Evolutionary conservation across 2,797 vertebrate species (phyloP).

Genomic region (Lithobates pipiens): DNA sequence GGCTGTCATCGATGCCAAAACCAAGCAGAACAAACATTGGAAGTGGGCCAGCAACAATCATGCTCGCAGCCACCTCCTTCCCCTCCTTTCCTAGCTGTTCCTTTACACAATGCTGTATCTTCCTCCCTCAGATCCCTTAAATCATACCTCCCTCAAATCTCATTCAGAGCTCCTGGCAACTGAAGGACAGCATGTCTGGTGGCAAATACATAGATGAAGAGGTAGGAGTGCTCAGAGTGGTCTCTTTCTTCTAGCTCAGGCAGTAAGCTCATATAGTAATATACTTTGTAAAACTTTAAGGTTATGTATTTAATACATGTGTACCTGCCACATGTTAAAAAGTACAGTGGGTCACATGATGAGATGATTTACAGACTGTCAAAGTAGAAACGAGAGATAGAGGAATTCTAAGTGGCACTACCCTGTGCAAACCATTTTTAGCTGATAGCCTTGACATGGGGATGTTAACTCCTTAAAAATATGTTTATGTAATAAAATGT

Average conservation of each 20-base stretch:
- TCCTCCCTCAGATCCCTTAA: constrained; percentile 73
- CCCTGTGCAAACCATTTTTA: constrained; percentile 19
- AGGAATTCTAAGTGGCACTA: constrained; percentile 16
- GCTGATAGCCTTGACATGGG: constrained; percentile 20
- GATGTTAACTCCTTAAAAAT: constrained; percentile 49
- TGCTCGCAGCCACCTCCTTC: constrained; percentile 76
- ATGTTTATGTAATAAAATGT: constrained; percentile 36
- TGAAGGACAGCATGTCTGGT: constrained; percentile 88
- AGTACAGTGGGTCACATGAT: neutral
- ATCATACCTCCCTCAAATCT: constrained; percentile 70
- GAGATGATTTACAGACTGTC: constrained; percentile 18
- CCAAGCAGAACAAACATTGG: constrained; percentile 73
- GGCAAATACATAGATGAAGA: constrained; percentile 90
- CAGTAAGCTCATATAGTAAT: neutral
- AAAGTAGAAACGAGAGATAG: neutral
- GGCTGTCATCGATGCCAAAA: constrained; percentile 67
- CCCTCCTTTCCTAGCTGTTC: constrained; percentile 63
- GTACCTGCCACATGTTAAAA: constrained; percentile 1
- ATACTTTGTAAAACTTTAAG: constrained; percentile 1
- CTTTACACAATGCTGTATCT: constrained; percentile 67
- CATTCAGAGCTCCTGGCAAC: constrained; percentile 70
- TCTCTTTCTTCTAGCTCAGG: neutral
- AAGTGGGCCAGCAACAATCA: constrained; percentile 68
- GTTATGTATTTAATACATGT: neutral
- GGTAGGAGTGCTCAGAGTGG: constrained; percentile 77